Evolutionary conservation across 1,140 invertebrate species (phyloP).

Genomic region (Coelopa frigida): DNA sequence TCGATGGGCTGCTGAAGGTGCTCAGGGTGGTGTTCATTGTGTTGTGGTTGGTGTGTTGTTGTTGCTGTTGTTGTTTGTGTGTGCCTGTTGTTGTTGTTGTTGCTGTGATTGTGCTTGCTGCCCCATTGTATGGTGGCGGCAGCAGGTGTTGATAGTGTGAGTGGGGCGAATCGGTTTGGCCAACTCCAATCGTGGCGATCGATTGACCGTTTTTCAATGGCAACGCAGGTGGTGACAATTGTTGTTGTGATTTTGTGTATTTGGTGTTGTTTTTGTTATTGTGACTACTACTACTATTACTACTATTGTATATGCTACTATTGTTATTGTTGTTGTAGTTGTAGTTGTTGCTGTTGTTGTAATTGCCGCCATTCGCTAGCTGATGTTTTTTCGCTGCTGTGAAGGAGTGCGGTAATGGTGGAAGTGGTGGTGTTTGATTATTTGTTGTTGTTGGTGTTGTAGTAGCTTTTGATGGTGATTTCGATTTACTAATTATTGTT

Average conservation of each 20-base stretch:
- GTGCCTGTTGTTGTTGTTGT: neutral
- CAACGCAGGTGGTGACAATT: conserved; percentile 27
- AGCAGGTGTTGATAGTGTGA: conserved; percentile 37
- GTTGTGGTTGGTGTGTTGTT: neutral
- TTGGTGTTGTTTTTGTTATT: conserved; percentile 22
- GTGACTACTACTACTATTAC: too few relatives aligned
- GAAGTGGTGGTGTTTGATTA: conserved; percentile 33
- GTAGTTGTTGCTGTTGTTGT: conserved; percentile 19
- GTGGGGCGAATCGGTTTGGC: conserved; percentile 14
- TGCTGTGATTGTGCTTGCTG: neutral
- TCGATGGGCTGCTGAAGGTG: neutral
- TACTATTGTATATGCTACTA: conserved; percentile 29
- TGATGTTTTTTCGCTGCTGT: conserved; percentile 36
- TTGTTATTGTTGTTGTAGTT: conserved; percentile 18
- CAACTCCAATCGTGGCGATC: conserved; percentile 17
- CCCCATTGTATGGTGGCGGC: conserved; percentile 19
- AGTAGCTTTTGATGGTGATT: conserved; percentile 9
- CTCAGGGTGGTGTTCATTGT: neutral
- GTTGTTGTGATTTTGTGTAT: conserved; percentile 21
- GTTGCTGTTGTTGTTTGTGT: neutral
- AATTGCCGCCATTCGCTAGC: too few relatives aligned
- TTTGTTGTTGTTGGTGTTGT: conserved; percentile 15
- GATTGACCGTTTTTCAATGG: conserved; percentile 33
- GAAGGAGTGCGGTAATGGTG: conserved; percentile 37
- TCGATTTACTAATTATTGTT: too few relatives aligned